A percentile compares a stretch with the other conserved stretches of the same genome.
Evolutionary conservation across 2,797 vertebrate genomes (phyloP).

Genomic region (Cynodonichthys magdalenae): DNA sequence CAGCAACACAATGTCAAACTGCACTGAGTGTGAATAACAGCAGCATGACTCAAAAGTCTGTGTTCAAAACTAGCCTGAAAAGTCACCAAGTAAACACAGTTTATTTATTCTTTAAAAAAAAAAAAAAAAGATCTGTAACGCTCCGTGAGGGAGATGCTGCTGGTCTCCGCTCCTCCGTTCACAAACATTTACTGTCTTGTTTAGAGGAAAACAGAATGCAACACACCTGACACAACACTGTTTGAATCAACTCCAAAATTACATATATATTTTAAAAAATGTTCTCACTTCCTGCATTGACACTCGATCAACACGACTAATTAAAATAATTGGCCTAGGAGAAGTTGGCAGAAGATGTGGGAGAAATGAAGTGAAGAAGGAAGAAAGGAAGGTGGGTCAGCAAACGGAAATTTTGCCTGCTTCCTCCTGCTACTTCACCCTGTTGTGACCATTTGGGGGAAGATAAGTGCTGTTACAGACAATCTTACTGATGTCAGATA

Average conservation of each 20-base stretch:
- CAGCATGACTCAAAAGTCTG: no score
- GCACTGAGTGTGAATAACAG: neutral
- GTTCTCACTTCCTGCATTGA: neutral
- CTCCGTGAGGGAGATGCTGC: neutral
- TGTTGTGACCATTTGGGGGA: conserved; percentile 31
- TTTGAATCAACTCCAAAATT: neutral
- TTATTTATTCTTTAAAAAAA: neutral
- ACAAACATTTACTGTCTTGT: neutral
- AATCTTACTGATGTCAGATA: conserved; percentile 41
- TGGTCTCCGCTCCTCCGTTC: neutral
- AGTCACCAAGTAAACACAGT: neutral
- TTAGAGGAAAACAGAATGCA: neutral
- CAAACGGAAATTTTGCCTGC: conserved; percentile 20
- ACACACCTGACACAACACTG: neutral
- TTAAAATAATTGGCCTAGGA: conserved; percentile 35
- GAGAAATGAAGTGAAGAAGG: conserved; percentile 9
- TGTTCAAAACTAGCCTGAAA: neutral
- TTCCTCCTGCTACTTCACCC: conserved; percentile 50
- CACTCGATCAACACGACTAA: neutral
- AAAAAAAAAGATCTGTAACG: neutral
- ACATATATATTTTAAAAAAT: neutral
- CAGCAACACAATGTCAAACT: neutral
- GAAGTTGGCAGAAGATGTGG: conserved; percentile 9
- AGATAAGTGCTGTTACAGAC: conserved; percentile 34
- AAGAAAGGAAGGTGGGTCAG: conserved; percentile 12